Base-by-base conservation (phyloP, 2,113 vertebrate species). In the Actenoides lindsayi region DNA sequence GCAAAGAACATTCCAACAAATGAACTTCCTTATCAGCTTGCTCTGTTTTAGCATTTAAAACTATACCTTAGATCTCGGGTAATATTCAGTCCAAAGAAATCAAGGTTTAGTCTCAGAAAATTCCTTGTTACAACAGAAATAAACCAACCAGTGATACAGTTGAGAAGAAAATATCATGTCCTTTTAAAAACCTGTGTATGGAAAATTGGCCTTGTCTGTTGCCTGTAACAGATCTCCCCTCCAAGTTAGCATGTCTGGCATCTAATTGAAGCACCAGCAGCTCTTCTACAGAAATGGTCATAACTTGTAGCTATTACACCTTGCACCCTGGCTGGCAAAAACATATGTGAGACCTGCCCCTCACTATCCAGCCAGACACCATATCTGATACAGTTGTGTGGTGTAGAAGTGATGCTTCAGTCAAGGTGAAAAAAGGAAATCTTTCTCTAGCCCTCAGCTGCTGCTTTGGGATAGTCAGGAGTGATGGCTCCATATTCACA, bases 121-220 rank as follows among this genome's bases (percentile, higher is more conserved):
- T 12, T 82, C 48, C 65, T 82, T 59, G 27, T 75, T 89, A 90
- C 67, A 91, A 54, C n/a, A 73, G 54, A 87, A 94, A 94, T 68
- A 89, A 95, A 89, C 44, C 18, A 87, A 78, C 23, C 25, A 25
- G 57, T 54, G 63, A 83, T 88, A 25, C 41, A 77, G 44, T 9
- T 71, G 59, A 92, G 70, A 57, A 77, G 89, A 89, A 89, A 93
- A 82, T 76, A 67, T 79, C 70, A 73, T 20, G 63, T 90, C 70
- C 78, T 91, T 95, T 65, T 82, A 64, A 76, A 87, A 93, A 76
- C 81, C 94, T 8, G 8, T 75, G 84, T 83, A 25, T 91, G 81
- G 91, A 94, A 96, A 91, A 82, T 31, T 69, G 54, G 50, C 82
- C 71, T 73, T 65, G 53, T 44, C 65, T 79, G 65, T 85, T 87